Percentiles rank a stretch among this genome's conserved stretches.
phyloP scores from a whole-genome alignment of 2,888 invertebrate genomes.

The Ferrisia virgata region DNA sequence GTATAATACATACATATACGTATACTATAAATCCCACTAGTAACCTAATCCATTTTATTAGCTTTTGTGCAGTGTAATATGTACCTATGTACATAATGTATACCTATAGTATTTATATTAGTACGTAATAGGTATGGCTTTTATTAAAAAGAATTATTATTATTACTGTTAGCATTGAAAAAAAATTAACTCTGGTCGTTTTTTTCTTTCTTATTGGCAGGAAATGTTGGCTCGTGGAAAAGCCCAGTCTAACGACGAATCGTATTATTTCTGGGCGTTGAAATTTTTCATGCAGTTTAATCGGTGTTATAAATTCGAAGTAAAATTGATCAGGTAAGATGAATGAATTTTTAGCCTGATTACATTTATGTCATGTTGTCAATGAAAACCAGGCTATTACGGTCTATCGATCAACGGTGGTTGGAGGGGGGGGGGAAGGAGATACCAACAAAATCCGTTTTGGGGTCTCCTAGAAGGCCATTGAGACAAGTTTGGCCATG shows the following conservation, averaged over 20 bases:
- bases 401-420: too few species aligned
- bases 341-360: background rate
- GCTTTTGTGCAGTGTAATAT: background rate
- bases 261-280: conserved; percentile 90
- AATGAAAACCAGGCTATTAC: too few species aligned
- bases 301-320: conserved; percentile 78
- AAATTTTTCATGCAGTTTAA: conserved; percentile 98
- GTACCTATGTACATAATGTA: too few species aligned
- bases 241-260: conserved; percentile 81
- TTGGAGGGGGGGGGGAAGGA: too few species aligned
- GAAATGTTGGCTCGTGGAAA: conserved; percentile 56
- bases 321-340: conserved; percentile 79
- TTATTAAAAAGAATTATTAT: background rate
- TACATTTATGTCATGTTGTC: too few species aligned
- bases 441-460: too few species aligned
- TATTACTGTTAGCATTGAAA: background rate
- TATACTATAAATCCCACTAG: background rate
- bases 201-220: conserved; percentile 50
- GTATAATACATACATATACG: background rate
- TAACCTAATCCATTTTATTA: conserved; percentile 7
- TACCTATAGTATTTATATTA: background rate
- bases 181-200: background rate
- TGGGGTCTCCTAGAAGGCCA: too few species aligned
- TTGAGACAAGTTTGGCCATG: too few species aligned
- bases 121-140: background rate